These are phyloP conservation scores for Brachionichthys hirsutus DNA, from an alignment of 2,113 vertebrate species.

Conservation along the genomic window DNA sequence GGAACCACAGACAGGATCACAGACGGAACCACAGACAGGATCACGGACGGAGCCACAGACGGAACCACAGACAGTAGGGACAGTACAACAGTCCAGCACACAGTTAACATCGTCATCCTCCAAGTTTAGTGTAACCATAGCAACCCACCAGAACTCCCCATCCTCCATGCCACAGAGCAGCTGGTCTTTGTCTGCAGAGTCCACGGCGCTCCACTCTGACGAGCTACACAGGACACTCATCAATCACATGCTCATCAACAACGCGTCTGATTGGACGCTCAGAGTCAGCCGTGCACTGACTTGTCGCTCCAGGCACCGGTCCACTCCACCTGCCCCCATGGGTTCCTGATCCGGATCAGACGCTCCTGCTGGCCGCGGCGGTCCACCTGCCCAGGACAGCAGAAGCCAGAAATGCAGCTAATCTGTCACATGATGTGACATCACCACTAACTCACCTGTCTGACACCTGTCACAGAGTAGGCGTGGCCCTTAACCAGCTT, in stretches of 20 bases:
- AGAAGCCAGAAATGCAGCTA: too few relatives aligned
- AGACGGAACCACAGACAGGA: not conserved
- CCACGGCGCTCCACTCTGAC: constrained; percentile 83
- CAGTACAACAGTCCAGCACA: not conserved
- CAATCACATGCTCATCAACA: not conserved
- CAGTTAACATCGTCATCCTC: too few relatives aligned
- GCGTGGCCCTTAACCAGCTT: constrained; percentile 93
- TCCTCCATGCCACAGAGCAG: constrained; percentile 86
- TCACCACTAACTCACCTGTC: too few relatives aligned
- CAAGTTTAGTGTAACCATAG: not conserved
- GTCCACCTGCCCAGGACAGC: constrained; percentile 72
- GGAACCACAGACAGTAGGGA: not conserved
- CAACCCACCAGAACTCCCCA: constrained; percentile 89
- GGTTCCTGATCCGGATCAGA: constrained; percentile 88
- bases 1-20: constrained; percentile 79
- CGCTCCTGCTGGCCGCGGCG: constrained; percentile 73
- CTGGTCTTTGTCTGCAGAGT: constrained; percentile 69
- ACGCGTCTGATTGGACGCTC: not conserved
- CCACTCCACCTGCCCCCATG: constrained; percentile 94
- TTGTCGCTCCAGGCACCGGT: constrained; percentile 92
- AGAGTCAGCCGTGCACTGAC: constrained; percentile 57
- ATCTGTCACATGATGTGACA: not conserved
- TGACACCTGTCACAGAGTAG: constrained; percentile 87
- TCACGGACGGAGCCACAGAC: not conserved
- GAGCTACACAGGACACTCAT: constrained; percentile 73